Evolutionary conservation across 1,140 invertebrate genomes (phyloP), one percentile per base, ranked within the genome.

Genomic region (Hyles euphorbiae): DNA sequence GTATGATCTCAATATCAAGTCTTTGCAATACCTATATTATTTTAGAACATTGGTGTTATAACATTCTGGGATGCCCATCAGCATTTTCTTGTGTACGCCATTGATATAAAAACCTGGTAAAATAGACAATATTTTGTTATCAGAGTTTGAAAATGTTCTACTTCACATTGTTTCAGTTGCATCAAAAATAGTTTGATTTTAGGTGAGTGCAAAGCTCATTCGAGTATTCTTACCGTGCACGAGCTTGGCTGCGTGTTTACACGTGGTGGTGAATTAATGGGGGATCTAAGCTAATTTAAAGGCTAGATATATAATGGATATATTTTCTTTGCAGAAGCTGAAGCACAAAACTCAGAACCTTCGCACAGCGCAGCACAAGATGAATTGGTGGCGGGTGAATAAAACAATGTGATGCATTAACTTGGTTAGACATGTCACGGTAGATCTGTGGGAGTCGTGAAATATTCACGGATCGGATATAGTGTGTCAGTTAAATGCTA

Each of bases 91-190:
- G 22, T 22, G 22, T 22, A 22, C 22, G 22, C 22, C 22, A 22
- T 22, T 22, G 22, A 22, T 22, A 22, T 22, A 22, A 22, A 22
- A 22, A 22, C 22, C 22, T 22, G 22, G 22, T 22, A 22, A n/a
- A 22, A 22, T 22, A 22, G 22, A 22, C 0, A 22, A 22, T 22
- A 2, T 22, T 22, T 22, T 22, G 22, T 22, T 1, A 22, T 22
- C 22, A 22, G 22, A 53, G 36, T 56, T 11, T 55, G 53, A 49
- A 43, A 58, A 9, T 48, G 33, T 53, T 32, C 53, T 52, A 67
- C 62, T 86, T 87, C 72, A 80, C 70, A 76, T 89, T 87, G 83
- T 87, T 87, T 85, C 84, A 89, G 83, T 81, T 81, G 65, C 84
- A 72, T 75, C 82, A 70, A 87, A 89, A 84, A 66, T 83, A 67